Conservation (phyloP, 2,797 vertebrate genomes). For the Enteromius anoplus region DNA sequence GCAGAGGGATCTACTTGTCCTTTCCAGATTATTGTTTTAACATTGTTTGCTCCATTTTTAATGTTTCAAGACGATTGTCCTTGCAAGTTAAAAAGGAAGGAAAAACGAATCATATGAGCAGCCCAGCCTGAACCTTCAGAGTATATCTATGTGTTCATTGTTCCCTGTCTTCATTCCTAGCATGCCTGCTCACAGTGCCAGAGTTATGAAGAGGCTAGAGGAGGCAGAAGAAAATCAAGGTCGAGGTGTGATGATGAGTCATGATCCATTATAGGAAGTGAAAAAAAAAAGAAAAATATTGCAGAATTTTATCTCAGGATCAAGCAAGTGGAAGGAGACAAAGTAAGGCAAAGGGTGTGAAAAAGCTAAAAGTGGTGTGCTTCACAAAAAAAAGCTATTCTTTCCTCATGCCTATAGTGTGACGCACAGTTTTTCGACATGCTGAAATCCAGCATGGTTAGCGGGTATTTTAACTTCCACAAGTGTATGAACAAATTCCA, state of each 20-base stretch:
- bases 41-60: slow-evolving; percentile 35
- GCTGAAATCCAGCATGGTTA: not conserved
- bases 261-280: slow-evolving; percentile 32
- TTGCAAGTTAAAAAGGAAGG: not conserved
- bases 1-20: slow-evolving; percentile 3
- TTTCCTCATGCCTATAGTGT: slow-evolving; percentile 6
- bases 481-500: slow-evolving; percentile 12
- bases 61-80: not conserved
- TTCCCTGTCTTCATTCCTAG: slow-evolving; percentile 51
- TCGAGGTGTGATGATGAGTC: slow-evolving; percentile 46
- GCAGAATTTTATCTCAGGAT: not conserved
- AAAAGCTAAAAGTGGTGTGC: not conserved
- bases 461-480: not conserved
- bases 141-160: slow-evolving; percentile 44
- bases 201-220: slow-evolving; percentile 31
- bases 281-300: not conserved
- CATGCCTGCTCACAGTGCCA: slow-evolving; percentile 27
- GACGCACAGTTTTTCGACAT: not conserved
- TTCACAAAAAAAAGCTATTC: not conserved
- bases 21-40: slow-evolving; percentile 39
- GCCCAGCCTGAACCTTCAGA: not conserved
- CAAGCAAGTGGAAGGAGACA: slow-evolving; percentile 28
- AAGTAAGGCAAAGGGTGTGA: not conserved
- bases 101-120: slow-evolving; percentile 13
- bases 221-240: slow-evolving; percentile 45